Base-by-base conservation (phyloP, 2,113 vertebrate genomes). In the Cynoglossus semilaevis region DNA sequence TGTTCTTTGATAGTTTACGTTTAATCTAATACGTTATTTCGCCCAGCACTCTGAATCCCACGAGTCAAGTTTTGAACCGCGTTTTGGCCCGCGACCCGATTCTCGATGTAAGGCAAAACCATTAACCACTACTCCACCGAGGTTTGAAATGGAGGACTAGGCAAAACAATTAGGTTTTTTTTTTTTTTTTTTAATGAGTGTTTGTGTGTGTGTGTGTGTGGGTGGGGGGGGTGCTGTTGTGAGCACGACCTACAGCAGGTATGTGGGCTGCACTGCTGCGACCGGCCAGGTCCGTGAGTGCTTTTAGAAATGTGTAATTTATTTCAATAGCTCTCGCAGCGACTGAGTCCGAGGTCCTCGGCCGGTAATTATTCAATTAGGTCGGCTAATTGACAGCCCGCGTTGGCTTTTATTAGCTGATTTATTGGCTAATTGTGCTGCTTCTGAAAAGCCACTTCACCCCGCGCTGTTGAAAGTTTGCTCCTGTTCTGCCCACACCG, bases 301-400 rank as follows among this genome's bases (percentile, higher is more conserved):
- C 91, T 92, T 91, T 92, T 88, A 90, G 89, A 93, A 87, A 89
- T 89, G 89, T 88, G 90, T 92, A 92, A 94, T 95, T 94, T 90
- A 92, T 93, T 94, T 95, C 92, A 94, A 96, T 93, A 93, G 91
- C 89, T 91, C 86, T 84, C 88, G 91, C 91, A 88, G 93, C 92
- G 89, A 91, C 90, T 90, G 91, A 91, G 77, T 67, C 71, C 87
- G 88, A 90, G 88, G 88, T 89, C 90, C 90, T 89, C 92, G 92
- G 91, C 89, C 93, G 91, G 91, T 93, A 94, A 97, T 96, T 95
- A 94, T 96, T 96, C 93, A 95, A 94, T 96, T 95, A 96, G 70
- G 91, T 92, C 93, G 92, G 56, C 71, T 82, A 85, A 86, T 79
- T 90, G 92, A 93, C 92, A 91, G 92, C 89, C 89, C 88, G 88